Evolutionary conservation across 2,888 invertebrate genomes (phyloP).

Genomic region (Trissonchulus latispiculum): DNA sequence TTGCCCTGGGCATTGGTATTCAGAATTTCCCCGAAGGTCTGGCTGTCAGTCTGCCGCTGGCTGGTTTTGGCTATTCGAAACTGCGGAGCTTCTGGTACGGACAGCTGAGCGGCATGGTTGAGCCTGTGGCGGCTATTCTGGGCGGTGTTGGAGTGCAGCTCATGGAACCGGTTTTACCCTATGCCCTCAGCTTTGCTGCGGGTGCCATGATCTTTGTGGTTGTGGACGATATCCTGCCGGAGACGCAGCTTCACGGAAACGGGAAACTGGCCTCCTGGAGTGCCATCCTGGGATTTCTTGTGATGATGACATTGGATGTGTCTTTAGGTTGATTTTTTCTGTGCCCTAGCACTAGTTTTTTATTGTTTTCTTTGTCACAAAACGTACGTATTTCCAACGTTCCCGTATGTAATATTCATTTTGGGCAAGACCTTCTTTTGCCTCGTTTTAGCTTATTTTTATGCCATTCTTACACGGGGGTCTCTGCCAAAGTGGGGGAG

Average conservation of each 20-base stretch:
- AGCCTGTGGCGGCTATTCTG: slow-evolving; percentile 86
- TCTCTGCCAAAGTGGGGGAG: no score
- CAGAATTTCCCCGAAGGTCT: slow-evolving; percentile 97
- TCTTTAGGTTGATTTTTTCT: slow-evolving; percentile 64
- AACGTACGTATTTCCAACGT: no score
- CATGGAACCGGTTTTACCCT: slow-evolving; percentile 77
- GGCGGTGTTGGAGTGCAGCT: slow-evolving; percentile 66
- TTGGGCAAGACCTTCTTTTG: no score
- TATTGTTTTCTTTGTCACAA: no score
- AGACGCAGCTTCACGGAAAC: slow-evolving; percentile 82
- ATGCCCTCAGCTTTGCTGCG: slow-evolving; percentile 67
- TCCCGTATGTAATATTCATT: no score
- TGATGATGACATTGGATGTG: slow-evolving; percentile 98
- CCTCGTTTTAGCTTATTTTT: no score
- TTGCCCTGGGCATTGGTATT: slow-evolving; percentile 94
- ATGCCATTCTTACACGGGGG: no score
- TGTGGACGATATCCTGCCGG: slow-evolving; percentile 92
- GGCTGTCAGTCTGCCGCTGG: slow-evolving; percentile 87
- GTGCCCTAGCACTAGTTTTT: no score
- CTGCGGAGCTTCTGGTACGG: slow-evolving; percentile 63
- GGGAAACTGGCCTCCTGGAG: slow-evolving; percentile 89
- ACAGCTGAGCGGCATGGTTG: slow-evolving; percentile 94
- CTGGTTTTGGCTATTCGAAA: slow-evolving; percentile 84
- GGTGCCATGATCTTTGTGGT: slow-evolving; percentile 99
- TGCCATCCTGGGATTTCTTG: slow-evolving; percentile 80